Evolutionary conservation across 1,140 invertebrate species (phyloP).

Genomic region (Drosophila tristis): DNA sequence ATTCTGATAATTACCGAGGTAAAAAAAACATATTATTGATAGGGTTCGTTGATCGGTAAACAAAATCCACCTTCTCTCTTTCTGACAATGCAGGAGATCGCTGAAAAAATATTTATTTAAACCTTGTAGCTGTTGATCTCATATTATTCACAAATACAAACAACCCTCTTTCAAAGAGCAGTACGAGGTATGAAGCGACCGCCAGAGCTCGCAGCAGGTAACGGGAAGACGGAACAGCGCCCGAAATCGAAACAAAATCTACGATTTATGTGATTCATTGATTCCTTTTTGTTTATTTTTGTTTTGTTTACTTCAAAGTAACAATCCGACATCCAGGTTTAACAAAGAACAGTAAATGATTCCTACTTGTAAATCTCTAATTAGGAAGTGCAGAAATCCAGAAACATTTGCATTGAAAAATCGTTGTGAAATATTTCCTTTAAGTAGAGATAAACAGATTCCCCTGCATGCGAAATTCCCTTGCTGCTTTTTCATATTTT

Average conservation of each 20-base stretch:
- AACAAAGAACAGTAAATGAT: constrained; percentile 17
- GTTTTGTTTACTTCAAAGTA: constrained; percentile 11
- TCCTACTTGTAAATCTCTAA: constrained; percentile 21
- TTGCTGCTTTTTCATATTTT: constrained; percentile 37
- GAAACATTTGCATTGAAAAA: not conserved
- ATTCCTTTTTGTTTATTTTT: not conserved
- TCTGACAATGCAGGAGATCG: too few relatives aligned
- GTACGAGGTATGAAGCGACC: too few relatives aligned
- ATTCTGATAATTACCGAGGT: too few relatives aligned
- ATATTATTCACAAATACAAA: too few relatives aligned
- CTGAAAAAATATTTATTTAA: too few relatives aligned
- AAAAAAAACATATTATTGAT: too few relatives aligned
- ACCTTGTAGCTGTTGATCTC: too few relatives aligned
- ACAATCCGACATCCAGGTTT: not conserved
- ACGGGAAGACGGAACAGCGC: constrained; percentile 15
- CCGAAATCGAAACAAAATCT: constrained; percentile 17
- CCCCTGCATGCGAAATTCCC: constrained; percentile 4
- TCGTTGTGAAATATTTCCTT: constrained; percentile 5
- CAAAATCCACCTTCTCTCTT: too few relatives aligned
- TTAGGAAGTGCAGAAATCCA: constrained; percentile 1
- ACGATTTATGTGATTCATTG: constrained; percentile 24
- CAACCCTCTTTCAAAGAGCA: too few relatives aligned
- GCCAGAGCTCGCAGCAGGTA: constrained; percentile 5
- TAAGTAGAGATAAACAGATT: not conserved
- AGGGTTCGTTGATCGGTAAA: too few relatives aligned